Percentiles rank a stretch among this genome's conserved stretches.
phyloP scores from a whole-genome alignment of 2,888 invertebrate species.

The Cataglyphis cursor region DNA sequence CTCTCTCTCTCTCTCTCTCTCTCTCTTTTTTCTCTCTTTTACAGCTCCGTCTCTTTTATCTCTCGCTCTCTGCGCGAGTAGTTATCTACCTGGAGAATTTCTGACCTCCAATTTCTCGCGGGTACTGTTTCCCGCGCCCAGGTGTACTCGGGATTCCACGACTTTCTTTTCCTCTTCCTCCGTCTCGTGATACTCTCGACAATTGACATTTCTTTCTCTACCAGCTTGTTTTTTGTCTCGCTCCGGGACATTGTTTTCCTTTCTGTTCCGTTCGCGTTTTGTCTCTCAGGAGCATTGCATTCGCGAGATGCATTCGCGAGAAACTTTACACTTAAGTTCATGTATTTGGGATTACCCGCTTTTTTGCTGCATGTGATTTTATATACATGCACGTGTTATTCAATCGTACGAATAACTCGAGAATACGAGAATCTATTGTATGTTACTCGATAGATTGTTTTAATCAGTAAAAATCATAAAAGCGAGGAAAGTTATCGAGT shows the following conservation, averaged over 20 bases:
- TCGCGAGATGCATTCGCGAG: conserved; percentile 16
- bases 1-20: conserved; percentile 85
- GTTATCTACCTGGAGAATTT: conserved; percentile 49
- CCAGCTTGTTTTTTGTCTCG: not conserved
- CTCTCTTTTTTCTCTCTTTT: conserved; percentile 73
- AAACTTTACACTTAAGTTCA: not conserved
- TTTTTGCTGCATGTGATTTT: not conserved
- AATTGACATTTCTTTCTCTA: not conserved
- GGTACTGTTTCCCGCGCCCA: conserved; percentile 86
- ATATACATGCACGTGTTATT: not conserved
- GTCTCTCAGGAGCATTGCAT: not conserved
- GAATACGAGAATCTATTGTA: not conserved
- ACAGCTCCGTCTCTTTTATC: not conserved
- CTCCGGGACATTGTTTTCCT: conserved; percentile 28
- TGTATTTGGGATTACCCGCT: not conserved
- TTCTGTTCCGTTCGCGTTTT: not conserved
- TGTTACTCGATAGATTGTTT: conserved; percentile 9
- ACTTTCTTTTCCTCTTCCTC: conserved; percentile 12
- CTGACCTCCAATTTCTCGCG: conserved; percentile 26
- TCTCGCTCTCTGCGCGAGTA: conserved; percentile 80
- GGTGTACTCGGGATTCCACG: conserved; percentile 51
- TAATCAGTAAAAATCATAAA: conserved; percentile 17
- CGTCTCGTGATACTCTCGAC: conserved; percentile 27
- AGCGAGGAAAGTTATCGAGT: not conserved
- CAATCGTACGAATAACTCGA: not conserved